Conservation (phyloP, 2,888 invertebrate species). For the Helobdella robusta region DNA sequence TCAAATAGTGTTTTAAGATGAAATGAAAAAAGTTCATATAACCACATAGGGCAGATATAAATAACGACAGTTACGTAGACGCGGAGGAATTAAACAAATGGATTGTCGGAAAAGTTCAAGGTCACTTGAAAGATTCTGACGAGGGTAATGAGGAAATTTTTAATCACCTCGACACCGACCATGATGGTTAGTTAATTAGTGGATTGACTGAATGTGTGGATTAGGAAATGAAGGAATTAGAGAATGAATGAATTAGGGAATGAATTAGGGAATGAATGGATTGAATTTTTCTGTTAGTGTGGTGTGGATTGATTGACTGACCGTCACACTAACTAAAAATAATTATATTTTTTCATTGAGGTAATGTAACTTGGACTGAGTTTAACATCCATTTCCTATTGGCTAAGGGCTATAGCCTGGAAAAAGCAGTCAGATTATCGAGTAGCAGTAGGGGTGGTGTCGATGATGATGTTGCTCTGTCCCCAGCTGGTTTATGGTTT, state of each 20-base stretch:
- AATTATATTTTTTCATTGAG: constrained; percentile 43
- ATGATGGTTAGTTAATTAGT: constrained; percentile 40
- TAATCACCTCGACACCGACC: constrained; percentile 44
- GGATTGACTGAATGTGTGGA: no score
- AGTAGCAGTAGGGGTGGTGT: constrained; percentile 10
- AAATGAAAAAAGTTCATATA: no score
- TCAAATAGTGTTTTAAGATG: no score
- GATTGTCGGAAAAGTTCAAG: constrained; percentile 46
- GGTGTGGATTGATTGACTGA: no score
- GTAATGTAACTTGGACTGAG: constrained; percentile 68
- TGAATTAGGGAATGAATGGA: no score
- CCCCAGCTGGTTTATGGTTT: constrained; percentile 28
- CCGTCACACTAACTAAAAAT: not conserved
- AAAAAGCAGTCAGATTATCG: constrained; percentile 27
- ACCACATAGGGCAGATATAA: constrained; percentile 45
- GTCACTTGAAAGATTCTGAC: constrained; percentile 48
- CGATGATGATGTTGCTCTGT: constrained; percentile 28
- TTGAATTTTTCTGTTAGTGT: not conserved
- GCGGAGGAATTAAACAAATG: constrained; percentile 45
- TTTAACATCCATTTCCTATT: constrained; percentile 66
- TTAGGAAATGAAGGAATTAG: no score
- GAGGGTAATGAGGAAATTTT: constrained; percentile 47
- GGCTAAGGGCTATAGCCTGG: constrained; percentile 54
- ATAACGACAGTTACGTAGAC: constrained; percentile 43
- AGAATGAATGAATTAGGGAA: no score